Conservation (phyloP, 2,888 invertebrate species). For the Nymphalis urticae region DNA sequence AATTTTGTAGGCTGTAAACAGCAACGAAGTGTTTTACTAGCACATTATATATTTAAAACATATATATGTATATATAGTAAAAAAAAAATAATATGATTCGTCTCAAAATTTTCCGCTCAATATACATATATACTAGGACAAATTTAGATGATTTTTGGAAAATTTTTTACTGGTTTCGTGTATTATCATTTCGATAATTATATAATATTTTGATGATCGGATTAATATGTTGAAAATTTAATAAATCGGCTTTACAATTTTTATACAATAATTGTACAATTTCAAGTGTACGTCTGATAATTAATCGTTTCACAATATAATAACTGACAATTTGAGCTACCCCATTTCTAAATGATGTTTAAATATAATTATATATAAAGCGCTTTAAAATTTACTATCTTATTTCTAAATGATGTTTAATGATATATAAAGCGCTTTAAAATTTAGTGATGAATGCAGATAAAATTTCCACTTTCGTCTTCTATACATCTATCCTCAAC, state of each 20-base stretch:
- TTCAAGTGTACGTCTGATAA: background rate
- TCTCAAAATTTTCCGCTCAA: conserved; percentile 26
- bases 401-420: conserved; percentile 1
- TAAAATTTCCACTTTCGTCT: conserved; percentile 2
- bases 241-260: conserved; percentile 5
- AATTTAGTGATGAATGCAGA: background rate
- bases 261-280: background rate
- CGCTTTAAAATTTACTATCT: too few species aligned
- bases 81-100: background rate
- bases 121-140: conserved; percentile 24
- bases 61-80: background rate
- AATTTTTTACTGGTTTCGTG: conserved; percentile 7
- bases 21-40: conserved; percentile 56
- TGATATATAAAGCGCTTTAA: background rate
- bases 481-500: conserved; percentile 16
- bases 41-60: background rate
- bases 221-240: background rate
- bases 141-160: conserved; percentile 22
- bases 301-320: background rate
- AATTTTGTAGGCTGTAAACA: conserved; percentile 70
- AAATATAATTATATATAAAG: too few species aligned
- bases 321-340: conserved; percentile 4
- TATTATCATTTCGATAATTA: conserved; percentile 17
- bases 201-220: background rate
- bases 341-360: conserved; percentile 1